Conservation (phyloP, 2,113 vertebrate genomes). For the Pristiophorus japonicus region DNA sequence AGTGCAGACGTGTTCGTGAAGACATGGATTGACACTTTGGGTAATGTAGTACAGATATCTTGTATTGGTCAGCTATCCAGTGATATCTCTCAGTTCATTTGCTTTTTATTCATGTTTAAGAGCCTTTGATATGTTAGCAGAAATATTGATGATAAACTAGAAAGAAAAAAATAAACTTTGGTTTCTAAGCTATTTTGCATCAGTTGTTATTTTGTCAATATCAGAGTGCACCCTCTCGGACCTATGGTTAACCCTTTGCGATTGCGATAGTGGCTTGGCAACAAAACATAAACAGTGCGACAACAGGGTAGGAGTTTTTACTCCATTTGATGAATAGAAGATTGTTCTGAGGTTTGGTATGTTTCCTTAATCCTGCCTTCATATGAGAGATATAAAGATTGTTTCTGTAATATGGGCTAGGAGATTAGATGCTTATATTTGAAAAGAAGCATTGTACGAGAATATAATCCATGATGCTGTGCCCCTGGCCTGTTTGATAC, state of each 20-base stretch:
- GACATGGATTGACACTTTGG: not conserved
- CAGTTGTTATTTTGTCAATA: not conserved
- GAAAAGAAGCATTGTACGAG: conserved; percentile 10
- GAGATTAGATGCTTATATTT: not conserved
- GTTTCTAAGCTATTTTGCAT: not conserved
- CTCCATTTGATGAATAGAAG: not conserved
- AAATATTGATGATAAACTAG: not conserved
- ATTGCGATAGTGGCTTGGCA: not conserved
- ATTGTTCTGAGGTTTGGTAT: not conserved
- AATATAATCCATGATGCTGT: not conserved
- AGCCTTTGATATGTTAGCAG: not conserved
- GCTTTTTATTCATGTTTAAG: not conserved
- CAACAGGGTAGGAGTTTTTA: not conserved
- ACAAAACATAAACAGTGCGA: not conserved
- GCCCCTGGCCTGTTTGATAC: not conserved
- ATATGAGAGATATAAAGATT: not conserved
- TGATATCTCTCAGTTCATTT: not conserved
- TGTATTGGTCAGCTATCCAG: not conserved
- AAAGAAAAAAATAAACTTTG: not conserved
- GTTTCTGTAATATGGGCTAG: not conserved
- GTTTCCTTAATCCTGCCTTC: not conserved
- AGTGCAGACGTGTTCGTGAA: not conserved
- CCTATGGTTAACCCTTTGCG: not conserved
- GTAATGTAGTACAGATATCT: not conserved
- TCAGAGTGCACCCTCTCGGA: not conserved